A percentile compares a stretch with the other conserved stretches of the same genome.
phyloP scores from a whole-genome alignment of 2,888 invertebrate species.

The Lepidochrysops patricia region DNA sequence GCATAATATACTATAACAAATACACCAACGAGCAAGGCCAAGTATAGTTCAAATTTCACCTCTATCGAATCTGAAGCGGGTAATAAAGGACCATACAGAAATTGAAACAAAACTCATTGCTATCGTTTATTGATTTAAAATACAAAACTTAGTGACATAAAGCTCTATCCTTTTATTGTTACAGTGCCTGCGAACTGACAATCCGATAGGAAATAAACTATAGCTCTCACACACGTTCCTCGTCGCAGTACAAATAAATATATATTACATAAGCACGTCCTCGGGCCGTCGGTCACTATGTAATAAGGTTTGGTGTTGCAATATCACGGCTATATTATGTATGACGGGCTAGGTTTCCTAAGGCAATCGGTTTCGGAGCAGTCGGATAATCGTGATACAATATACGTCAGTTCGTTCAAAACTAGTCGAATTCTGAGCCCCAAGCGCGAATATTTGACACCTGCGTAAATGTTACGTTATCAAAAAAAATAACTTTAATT shows the following conservation, averaged over 20 bases:
- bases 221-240: constrained; percentile 48
- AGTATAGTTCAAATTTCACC: too few relatives aligned
- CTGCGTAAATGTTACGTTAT: too few relatives aligned
- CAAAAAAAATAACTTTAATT: background rate
- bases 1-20: too few relatives aligned
- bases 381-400: background rate
- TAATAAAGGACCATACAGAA: constrained; percentile 11
- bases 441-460: too few relatives aligned
- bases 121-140: constrained; percentile 76
- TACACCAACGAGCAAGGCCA: too few relatives aligned
- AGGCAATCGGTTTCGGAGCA: background rate
- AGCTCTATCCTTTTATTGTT: constrained; percentile 75
- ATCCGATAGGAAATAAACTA: constrained; percentile 74
- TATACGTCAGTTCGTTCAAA: constrained; percentile 10
- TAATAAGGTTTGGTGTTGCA: constrained; percentile 46
- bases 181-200: constrained; percentile 74
- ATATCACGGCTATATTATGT: constrained; percentile 27
- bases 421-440: background rate
- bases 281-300: constrained; percentile 58
- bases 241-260: constrained; percentile 66
- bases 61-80: background rate
- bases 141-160: constrained; percentile 76
- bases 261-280: constrained; percentile 56
- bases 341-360: constrained; percentile 9
- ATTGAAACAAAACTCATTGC: constrained; percentile 49